These are phyloP conservation scores for Aegotheles bennettii DNA, from an alignment of 2,113 vertebrate species.

Conservation along the genomic window DNA sequence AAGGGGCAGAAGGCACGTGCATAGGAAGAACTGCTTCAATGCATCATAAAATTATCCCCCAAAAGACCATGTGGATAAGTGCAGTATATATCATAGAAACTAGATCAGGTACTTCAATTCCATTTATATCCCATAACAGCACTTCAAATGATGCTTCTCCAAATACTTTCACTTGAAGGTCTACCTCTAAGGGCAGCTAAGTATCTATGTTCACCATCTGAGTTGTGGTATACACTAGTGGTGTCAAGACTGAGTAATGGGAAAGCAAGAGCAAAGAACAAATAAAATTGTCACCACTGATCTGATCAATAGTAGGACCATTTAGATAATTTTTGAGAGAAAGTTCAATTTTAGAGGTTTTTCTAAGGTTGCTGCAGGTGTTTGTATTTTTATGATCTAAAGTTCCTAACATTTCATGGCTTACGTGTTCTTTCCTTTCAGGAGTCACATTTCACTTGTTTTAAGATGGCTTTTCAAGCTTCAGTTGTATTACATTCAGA, in stretches of 20 bases:
- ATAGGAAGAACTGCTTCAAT: background rate
- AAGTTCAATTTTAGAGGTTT: background rate
- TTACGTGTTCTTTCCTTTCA: background rate
- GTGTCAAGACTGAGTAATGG: background rate
- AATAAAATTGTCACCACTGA: background rate
- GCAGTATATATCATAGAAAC: background rate
- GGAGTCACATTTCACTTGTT: background rate
- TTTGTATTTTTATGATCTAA: background rate
- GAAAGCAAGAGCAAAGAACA: background rate
- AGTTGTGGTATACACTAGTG: background rate
- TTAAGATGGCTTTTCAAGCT: background rate
- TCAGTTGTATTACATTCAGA: background rate
- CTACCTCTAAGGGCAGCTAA: background rate
- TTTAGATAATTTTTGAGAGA: background rate
- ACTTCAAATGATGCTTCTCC: background rate
- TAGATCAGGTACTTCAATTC: background rate
- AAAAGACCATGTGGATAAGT: background rate
- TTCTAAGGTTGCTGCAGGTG: background rate
- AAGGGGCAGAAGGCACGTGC: background rate
- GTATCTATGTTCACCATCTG: too few relatives aligned
- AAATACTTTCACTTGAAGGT: background rate
- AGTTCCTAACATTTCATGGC: background rate
- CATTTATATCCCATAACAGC: background rate
- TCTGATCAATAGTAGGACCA: background rate
- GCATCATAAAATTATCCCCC: background rate